Evolutionary conservation across 1,140 invertebrate species (phyloP).

Genomic region (Bicyclus anynana): DNA sequence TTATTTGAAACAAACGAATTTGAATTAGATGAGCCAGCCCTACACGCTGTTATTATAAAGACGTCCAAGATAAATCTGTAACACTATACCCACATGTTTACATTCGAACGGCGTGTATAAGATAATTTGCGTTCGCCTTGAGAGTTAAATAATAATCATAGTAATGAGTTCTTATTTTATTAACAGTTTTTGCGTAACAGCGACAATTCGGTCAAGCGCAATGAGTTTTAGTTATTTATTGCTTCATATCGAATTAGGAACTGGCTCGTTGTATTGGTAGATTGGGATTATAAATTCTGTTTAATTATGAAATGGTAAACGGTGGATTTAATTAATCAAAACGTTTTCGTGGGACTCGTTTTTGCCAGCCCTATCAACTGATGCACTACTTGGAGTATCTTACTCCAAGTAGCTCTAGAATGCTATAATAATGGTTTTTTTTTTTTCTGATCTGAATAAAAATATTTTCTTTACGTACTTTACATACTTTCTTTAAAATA

Average conservation of each 20-base stretch:
- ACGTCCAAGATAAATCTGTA: constrained; percentile 21
- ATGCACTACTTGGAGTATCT: no score
- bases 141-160: constrained; percentile 12
- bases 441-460: no score
- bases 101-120: background rate
- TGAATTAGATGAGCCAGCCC: background rate
- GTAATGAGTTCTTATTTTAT: no score
- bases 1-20: no score
- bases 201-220: constrained; percentile 15
- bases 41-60: constrained; percentile 9
- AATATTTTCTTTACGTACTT: no score
- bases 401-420: no score
- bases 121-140: constrained; percentile 13
- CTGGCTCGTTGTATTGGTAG: background rate
- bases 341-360: no score
- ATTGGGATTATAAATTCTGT: background rate
- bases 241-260: background rate
- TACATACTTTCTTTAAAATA: no score
- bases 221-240: background rate
- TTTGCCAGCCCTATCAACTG: no score
- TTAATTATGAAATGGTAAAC: background rate
- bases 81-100: constrained; percentile 19
- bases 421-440: no score
- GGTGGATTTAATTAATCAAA: no score
- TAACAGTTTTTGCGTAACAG: constrained; percentile 13